A percentile compares a stretch with the other conserved stretches of the same genome.
These are phyloP conservation scores for Cochlearius cochlearius DNA, from an alignment of 2,113 vertebrate genomes.

Conservation along the genomic window DNA sequence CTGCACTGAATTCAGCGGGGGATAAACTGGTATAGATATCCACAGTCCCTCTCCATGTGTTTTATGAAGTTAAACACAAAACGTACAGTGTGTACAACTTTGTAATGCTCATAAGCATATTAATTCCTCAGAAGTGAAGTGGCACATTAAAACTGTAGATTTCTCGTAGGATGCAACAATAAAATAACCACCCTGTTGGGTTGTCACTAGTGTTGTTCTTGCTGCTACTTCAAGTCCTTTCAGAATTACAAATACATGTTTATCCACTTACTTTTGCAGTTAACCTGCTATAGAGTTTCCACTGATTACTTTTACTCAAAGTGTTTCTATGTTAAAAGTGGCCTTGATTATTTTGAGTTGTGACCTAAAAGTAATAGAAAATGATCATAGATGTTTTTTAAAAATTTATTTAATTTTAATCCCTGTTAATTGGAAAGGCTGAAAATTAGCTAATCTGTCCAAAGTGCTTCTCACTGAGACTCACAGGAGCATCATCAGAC, in stretches of 20 bases:
- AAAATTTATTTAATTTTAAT: background rate
- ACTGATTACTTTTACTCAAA: background rate
- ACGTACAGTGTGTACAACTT: background rate
- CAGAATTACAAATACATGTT: background rate
- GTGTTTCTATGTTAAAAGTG: background rate
- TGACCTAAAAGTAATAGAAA: background rate
- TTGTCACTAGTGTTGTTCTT: background rate
- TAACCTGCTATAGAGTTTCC: background rate
- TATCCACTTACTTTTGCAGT: background rate
- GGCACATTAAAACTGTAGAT: background rate
- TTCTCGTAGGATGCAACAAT: background rate
- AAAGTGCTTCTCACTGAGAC: background rate
- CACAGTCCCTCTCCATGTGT: background rate
- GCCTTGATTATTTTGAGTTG: background rate
- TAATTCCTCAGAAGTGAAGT: background rate
- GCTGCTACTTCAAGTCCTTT: background rate
- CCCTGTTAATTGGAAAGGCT: background rate
- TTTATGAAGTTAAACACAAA: background rate
- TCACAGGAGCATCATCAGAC: background rate
- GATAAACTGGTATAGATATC: background rate
- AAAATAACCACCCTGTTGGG: background rate
- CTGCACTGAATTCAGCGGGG: background rate
- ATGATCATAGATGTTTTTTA: fast-evolving
- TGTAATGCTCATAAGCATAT: background rate
- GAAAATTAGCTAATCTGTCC: background rate